Evolutionary conservation across 2,797 vertebrate species (phyloP), one percentile per base, ranked within the genome.

Genomic region (Danio aesculapii): DNA sequence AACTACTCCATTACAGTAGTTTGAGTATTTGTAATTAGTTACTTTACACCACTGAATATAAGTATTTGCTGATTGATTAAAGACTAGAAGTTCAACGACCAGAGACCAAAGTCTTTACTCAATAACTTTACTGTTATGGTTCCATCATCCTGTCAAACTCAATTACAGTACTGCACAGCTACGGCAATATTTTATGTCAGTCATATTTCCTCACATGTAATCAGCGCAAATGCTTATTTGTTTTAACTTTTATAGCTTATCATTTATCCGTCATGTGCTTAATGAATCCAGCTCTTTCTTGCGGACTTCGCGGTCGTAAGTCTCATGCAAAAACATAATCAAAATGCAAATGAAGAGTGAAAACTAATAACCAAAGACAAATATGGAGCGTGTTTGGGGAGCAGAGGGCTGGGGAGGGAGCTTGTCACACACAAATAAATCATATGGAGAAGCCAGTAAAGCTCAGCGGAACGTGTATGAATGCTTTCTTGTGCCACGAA

Each of bases 401-500:
- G 88, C 87, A 85, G 12, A 79, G 17, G 47, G 73, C 17, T 41
- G 39, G 52, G 69, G 69, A 70, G 75, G 59, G 72, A 61, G 62
- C 52, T 63, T 85, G 86, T 77, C 85, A 89, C 88, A 86, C 87
- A 86, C 89, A 89, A 92, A 85, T 89, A 91, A 91, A 91, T 93
- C 88, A 89, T 86, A 86, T 82, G 80, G 86, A 91, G 92, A 90
- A 87, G 91, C 91, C 91, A 94, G 94, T 92, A 88, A 91, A 93
- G 92, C 90, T 46, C 76, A 77, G 90, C 83, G 81, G 83, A 87
- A 90, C 80, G 83, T 77, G 76, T 87, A 93, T 94, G 91, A 95
- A 94, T 93, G 92, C 88, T 89, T 92, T 93, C 90, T 91, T 94
- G 92, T 94, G 91, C 91, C 90, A 91, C 87, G 49, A 90, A 92